These are phyloP conservation scores for Saccopteryx bilineata DNA, from an alignment of 2,113 vertebrate species.

Conservation along the genomic window DNA sequence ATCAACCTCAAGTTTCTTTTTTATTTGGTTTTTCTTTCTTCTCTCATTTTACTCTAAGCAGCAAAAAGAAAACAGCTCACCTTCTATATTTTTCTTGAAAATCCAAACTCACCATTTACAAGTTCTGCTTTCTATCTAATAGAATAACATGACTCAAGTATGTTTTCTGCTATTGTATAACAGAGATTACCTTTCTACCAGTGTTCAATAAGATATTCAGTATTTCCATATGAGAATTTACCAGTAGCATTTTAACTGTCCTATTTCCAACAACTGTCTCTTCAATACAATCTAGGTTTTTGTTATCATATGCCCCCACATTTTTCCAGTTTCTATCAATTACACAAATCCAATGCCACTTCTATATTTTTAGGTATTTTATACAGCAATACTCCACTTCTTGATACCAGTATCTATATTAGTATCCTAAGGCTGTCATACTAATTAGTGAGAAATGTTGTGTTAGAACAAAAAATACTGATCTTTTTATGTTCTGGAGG, in stretches of 20 bases:
- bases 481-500: neutral
- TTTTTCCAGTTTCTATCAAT: neutral
- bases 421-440: neutral
- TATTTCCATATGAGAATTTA: neutral
- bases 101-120: neutral
- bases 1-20: neutral
- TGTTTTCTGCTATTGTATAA: neutral
- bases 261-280: neutral
- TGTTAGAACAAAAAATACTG: too few species aligned
- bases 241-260: neutral
- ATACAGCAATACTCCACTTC: neutral
- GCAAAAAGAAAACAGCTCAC: neutral
- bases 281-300: neutral
- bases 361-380: neutral
- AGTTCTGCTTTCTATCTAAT: neutral
- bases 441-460: too few species aligned
- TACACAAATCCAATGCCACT: neutral
- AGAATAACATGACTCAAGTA: neutral
- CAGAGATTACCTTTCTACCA: neutral
- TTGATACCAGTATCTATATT: neutral
- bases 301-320: neutral
- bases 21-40: neutral
- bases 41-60: neutral
- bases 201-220: neutral
- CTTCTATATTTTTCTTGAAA: neutral